Conservation (phyloP, 2,888 invertebrate species). For the Palloptera scutellata region DNA sequence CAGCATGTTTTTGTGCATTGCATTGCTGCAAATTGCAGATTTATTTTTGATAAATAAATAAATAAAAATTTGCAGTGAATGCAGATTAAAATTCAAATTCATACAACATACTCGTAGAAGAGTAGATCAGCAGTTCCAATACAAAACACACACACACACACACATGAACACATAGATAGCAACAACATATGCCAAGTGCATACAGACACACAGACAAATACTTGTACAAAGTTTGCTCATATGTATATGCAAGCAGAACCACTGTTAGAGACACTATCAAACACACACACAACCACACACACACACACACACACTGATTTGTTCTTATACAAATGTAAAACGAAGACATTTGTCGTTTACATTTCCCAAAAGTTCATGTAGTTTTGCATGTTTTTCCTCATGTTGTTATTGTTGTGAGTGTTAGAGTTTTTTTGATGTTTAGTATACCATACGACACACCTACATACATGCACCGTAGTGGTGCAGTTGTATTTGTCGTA, state of each 20-base stretch:
- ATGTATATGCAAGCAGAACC: background rate
- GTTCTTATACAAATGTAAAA: slow-evolving; percentile 6
- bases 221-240: background rate
- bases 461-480: too few species aligned
- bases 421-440: slow-evolving; percentile 8
- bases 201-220: background rate
- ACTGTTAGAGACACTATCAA: too few species aligned
- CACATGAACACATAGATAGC: background rate
- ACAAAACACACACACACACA: background rate
- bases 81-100: slow-evolving; percentile 34
- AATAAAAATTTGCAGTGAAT: slow-evolving; percentile 36
- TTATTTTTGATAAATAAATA: slow-evolving; percentile 33
- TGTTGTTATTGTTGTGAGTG: slow-evolving; percentile 7
- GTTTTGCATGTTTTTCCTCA: slow-evolving; percentile 15
- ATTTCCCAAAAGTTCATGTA: slow-evolving; percentile 26
- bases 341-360: slow-evolving; percentile 19
- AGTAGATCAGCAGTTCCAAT: background rate
- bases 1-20: background rate
- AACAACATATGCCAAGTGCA: background rate
- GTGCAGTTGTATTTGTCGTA: too few species aligned
- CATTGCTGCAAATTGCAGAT: slow-evolving; percentile 22
- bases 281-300: too few species aligned
- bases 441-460: too few species aligned
- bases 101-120: slow-evolving; percentile 16
- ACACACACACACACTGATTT: too few species aligned